Evolutionary conservation across 2,888 invertebrate genomes (phyloP).

Genomic region (Xylophagus ater): DNA sequence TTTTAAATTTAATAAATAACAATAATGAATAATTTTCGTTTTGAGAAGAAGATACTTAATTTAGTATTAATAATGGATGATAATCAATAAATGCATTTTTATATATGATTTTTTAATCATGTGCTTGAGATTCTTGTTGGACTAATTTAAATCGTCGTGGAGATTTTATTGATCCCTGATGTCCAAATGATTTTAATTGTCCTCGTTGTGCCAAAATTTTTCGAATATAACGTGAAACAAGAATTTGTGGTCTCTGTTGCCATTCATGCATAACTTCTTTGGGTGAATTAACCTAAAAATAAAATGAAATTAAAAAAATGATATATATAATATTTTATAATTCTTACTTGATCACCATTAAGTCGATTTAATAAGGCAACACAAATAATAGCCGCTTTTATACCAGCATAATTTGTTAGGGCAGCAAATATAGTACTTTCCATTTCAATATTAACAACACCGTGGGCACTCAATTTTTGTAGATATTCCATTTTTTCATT

Average conservation of each 20-base stretch:
- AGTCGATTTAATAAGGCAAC: slow-evolving; percentile 86
- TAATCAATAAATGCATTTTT: slow-evolving; percentile 21
- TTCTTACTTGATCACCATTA: slow-evolving; percentile 79
- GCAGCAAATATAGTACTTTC: slow-evolving; percentile 90
- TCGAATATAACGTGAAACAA: slow-evolving; percentile 74
- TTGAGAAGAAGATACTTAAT: too few species aligned
- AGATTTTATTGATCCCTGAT: slow-evolving; percentile 74
- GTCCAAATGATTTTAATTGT: slow-evolving; percentile 51
- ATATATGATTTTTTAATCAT: too few species aligned
- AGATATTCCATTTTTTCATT: slow-evolving; percentile 85
- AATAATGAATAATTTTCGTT: too few species aligned
- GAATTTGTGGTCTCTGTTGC: slow-evolving; percentile 78
- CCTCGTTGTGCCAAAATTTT: slow-evolving; percentile 71
- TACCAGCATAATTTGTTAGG: slow-evolving; percentile 84
- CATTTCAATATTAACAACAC: slow-evolving; percentile 95
- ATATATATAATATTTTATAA: neutral
- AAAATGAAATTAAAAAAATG: slow-evolving; percentile 6
- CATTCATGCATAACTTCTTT: slow-evolving; percentile 84
- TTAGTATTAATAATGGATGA: neutral
- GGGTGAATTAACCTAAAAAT: slow-evolving; percentile 63
- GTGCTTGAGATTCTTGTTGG: slow-evolving; percentile 82
- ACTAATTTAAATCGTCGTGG: slow-evolving; percentile 80
- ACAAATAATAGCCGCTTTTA: slow-evolving; percentile 87
- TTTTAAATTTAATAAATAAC: too few species aligned
- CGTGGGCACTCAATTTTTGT: slow-evolving; percentile 57